phyloP scores from a whole-genome alignment of 1,140 invertebrate species.

The Holotrichia oblita region DNA sequence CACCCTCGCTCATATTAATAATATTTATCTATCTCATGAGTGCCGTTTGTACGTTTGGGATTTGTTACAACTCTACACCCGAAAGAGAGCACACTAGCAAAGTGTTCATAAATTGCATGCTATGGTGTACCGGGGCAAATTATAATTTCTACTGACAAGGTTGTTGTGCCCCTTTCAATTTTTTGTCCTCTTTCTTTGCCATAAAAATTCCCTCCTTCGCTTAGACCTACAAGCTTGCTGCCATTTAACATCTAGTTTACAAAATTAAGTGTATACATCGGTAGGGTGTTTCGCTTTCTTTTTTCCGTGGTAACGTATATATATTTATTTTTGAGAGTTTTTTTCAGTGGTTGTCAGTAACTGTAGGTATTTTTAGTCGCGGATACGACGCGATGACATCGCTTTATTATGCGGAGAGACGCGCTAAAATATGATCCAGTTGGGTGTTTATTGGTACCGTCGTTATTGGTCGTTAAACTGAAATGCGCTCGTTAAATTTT shows the following conservation, averaged over 20 bases:
- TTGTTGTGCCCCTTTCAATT: not conserved
- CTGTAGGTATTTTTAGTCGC: not conserved
- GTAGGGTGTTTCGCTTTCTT: not conserved
- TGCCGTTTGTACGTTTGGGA: conserved; percentile 8
- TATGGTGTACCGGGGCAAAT: not conserved
- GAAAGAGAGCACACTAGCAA: not conserved
- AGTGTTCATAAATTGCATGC: not conserved
- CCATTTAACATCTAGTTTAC: not conserved
- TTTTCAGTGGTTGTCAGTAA: not conserved
- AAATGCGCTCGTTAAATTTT: not conserved
- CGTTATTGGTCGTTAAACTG: not conserved
- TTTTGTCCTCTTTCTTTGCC: too few relatives aligned
- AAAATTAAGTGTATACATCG: not conserved
- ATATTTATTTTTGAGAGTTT: not conserved
- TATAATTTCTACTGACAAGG: not conserved
- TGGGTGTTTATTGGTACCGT: conserved; percentile 11
- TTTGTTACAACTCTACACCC: not conserved
- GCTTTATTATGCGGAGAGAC: not conserved
- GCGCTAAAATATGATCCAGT: not conserved
- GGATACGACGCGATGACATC: not conserved
- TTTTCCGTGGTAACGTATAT: not conserved
- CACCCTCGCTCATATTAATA: not conserved
- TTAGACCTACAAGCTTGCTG: not conserved
- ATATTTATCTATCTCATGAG: conserved; percentile 13
- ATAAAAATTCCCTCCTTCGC: not conserved